Evolutionary conservation across 2,888 invertebrate species (phyloP).

Genomic region (Athrips mouffetella): DNA sequence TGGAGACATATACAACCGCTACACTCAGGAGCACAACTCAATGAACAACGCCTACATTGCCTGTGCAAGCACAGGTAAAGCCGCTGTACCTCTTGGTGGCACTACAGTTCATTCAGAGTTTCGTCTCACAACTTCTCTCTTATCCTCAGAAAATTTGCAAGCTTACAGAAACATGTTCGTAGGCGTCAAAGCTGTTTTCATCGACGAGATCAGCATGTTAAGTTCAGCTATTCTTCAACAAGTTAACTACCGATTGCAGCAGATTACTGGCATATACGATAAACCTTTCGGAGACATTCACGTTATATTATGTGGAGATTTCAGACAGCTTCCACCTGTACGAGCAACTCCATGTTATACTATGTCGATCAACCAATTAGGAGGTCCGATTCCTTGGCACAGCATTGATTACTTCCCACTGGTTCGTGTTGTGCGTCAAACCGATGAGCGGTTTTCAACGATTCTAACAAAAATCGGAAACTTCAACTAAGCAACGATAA

Average conservation of each 20-base stretch:
- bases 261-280: conserved; percentile 26
- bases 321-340: conserved; percentile 44
- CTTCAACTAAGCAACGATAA: no score
- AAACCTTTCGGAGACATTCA: conserved; percentile 26
- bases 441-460: conserved; percentile 35
- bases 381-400: conserved; percentile 36
- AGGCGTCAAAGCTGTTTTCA: conserved; percentile 26
- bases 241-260: conserved; percentile 23
- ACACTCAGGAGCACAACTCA: conserved; percentile 31
- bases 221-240: conserved; percentile 22
- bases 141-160: conserved; percentile 25
- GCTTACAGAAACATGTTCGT: conserved; percentile 22
- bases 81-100: conserved; percentile 38
- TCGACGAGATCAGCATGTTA: conserved; percentile 32
- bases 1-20: conserved; percentile 46
- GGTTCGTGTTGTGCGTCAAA: conserved; percentile 39
- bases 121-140: conserved; percentile 23
- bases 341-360: conserved; percentile 35
- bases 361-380: conserved; percentile 26
- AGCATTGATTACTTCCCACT: conserved; percentile 36
- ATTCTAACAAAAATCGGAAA: no score
- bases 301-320: conserved; percentile 23
- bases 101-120: conserved; percentile 33
- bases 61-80: conserved; percentile 42
- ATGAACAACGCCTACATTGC: conserved; percentile 39